Conservation (phyloP, 2,113 vertebrate species). For the Bombycilla garrulus region DNA sequence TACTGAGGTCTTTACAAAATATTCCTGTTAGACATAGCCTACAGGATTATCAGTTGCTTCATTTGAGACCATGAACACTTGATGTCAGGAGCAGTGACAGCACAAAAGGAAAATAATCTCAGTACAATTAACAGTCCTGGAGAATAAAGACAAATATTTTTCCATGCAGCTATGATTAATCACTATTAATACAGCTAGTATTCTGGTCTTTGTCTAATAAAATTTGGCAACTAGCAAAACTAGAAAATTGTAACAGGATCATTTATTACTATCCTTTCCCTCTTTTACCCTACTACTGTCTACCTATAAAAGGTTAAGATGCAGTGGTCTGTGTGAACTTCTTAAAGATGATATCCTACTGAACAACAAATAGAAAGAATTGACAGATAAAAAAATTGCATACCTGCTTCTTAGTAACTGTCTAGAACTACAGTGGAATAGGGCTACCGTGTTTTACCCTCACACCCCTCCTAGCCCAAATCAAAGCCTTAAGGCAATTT, state of each 20-base stretch:
- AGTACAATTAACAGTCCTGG: neutral
- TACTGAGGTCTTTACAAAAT: neutral
- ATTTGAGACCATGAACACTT: neutral
- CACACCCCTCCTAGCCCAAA: neutral
- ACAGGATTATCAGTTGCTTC: neutral
- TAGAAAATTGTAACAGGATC: neutral
- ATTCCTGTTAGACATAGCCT: neutral
- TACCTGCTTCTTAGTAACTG: neutral
- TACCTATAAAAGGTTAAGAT: neutral
- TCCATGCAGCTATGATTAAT: neutral
- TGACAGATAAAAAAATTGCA: neutral
- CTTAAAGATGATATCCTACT: neutral
- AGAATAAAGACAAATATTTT: neutral
- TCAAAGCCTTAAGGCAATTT: constrained; percentile 9
- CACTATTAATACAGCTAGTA: neutral
- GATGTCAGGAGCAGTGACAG: neutral
- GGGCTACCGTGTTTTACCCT: neutral
- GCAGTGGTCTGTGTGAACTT: neutral
- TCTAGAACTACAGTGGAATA: neutral
- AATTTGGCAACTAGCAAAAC: neutral
- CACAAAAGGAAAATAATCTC: neutral
- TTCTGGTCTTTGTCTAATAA: neutral
- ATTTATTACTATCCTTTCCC: neutral
- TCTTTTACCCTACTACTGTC: neutral
- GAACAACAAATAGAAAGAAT: neutral